Evolutionary conservation across 2,113 vertebrate genomes (phyloP).

Genomic region (Lates calcarifer): DNA sequence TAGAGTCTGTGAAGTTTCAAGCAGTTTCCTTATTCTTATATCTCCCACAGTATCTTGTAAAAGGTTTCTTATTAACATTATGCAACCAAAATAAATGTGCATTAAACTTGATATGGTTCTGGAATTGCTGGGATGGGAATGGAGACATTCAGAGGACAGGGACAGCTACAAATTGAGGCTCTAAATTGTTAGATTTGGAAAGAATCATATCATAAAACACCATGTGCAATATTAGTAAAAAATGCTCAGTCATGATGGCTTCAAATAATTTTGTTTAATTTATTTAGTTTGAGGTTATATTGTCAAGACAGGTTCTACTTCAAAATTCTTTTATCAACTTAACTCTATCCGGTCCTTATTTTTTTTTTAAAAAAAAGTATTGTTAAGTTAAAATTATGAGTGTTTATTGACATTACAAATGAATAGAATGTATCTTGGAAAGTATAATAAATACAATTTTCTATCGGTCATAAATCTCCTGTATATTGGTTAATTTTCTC

Average conservation of each 20-base stretch:
- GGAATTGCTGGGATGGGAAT: conserved; percentile 63
- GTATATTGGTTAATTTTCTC: conserved; percentile 85
- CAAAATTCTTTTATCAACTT: conserved; percentile 72
- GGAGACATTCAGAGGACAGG: background rate
- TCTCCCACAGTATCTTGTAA: conserved; percentile 85
- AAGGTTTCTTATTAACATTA: conserved; percentile 86
- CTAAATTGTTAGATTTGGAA: conserved; percentile 71
- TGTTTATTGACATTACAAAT: conserved; percentile 85
- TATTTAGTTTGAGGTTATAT: conserved; percentile 81
- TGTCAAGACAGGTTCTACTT: conserved; percentile 76
- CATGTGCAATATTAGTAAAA: conserved; percentile 86
- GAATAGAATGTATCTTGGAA: conserved; percentile 88
- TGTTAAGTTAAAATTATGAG: conserved; percentile 86
- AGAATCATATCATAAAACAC: conserved; percentile 77
- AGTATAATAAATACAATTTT: conserved; percentile 87
- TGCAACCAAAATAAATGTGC: conserved; percentile 91
- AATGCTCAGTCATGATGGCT: conserved; percentile 80
- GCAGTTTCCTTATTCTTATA: conserved; percentile 83
- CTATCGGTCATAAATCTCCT: conserved; percentile 84
- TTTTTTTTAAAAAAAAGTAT: conserved; percentile 82
- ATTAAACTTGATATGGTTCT: conserved; percentile 84
- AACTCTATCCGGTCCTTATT: conserved; percentile 84
- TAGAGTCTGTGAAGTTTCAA: conserved; percentile 75
- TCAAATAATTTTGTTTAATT: conserved; percentile 78
- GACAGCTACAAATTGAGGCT: conserved; percentile 37